These are phyloP conservation scores for Hippocampus mohnikei DNA, from an alignment of 2,113 vertebrate genomes.

Conservation along the genomic window DNA sequence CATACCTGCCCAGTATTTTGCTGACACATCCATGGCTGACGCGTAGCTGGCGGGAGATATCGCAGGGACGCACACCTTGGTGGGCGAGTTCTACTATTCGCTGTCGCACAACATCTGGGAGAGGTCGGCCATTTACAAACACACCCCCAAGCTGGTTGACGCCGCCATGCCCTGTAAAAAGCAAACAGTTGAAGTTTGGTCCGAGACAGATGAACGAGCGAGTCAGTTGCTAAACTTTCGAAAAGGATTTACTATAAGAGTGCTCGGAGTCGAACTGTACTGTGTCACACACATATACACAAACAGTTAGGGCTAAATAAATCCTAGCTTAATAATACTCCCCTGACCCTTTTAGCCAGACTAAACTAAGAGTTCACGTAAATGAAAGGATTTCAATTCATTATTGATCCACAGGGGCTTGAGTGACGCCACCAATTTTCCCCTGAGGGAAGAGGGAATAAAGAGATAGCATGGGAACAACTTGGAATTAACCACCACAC, in stretches of 20 bases:
- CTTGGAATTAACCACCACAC: constrained; percentile 7
- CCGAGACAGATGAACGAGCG: not conserved
- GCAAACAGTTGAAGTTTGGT: not conserved
- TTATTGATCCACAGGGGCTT: constrained; percentile 46
- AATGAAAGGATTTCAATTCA: constrained; percentile 67
- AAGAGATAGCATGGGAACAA: constrained; percentile 12
- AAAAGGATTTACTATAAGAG: too few relatives aligned
- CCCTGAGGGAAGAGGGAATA: constrained; percentile 42
- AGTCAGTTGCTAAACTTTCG: not conserved
- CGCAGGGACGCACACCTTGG: constrained; percentile 95
- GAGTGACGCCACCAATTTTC: constrained; percentile 50
- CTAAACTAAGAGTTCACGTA: constrained; percentile 40
- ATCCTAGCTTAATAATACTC: constrained; percentile 9
- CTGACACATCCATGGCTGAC: constrained; percentile 99
- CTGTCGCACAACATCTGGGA: constrained; percentile 96
- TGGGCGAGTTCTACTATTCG: constrained; percentile 98
- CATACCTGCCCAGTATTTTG: constrained; percentile 99
- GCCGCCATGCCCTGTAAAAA: constrained; percentile 87
- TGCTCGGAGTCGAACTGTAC: too few relatives aligned
- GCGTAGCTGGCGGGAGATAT: constrained; percentile 96
- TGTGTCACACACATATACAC: not conserved
- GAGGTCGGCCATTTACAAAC: constrained; percentile 96
- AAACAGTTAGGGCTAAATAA: not conserved
- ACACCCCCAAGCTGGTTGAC: constrained; percentile 98
- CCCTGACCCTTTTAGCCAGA: constrained; percentile 37